Base-by-base conservation (phyloP, 1,140 invertebrate genomes). In the Macrocentrus cingulum region DNA sequence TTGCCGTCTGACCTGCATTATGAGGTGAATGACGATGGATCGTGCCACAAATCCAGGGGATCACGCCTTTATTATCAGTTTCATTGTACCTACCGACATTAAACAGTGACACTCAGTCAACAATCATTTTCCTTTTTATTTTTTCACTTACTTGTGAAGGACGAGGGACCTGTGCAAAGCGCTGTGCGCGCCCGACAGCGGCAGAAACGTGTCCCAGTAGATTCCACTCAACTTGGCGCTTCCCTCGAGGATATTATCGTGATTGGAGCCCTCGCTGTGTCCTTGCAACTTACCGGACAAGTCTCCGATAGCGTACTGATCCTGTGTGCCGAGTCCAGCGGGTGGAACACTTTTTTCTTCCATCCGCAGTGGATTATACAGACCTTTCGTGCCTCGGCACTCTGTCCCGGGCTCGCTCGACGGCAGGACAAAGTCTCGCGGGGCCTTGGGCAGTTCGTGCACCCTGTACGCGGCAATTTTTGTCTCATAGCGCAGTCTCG, bases 301-400 rank as follows among this genome's bases (percentile, higher is more conserved):
- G 77, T 97, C 94, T 0, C 94, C 93, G 9, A 95, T 76, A 2
- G 90, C 85, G 68, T 95, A 97, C 68, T 92, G 88, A 74, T 97
- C 91, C 72, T 92, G 91, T 2, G 92, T 94, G 20, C 90, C 89
- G 61, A 83, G 78, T 18, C 86, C 87, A 84, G 67, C 75, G 5
- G 88, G 89, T 4, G 88, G 88, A 29, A 81, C 65, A 18, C 71
- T 72, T 2, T 80, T 79, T 11, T 81, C 59, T 48, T 85, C 76
- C 20, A 85, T 67, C n/a, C 84, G 81, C 2, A 78, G 79, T 0
- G 91, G 90, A 79, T 91, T 90, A 63, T 85, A 91, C 19, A 91
- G 69, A 5, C 76, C 75, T 23, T 88, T 89, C 0, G 87, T 88
- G 0, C 83, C 85, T 49, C 83, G 71, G 58, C 90, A 92, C 2